Base-by-base conservation (phyloP, 2,797 vertebrate species). In the Sphenopsis melanotis region DNA sequence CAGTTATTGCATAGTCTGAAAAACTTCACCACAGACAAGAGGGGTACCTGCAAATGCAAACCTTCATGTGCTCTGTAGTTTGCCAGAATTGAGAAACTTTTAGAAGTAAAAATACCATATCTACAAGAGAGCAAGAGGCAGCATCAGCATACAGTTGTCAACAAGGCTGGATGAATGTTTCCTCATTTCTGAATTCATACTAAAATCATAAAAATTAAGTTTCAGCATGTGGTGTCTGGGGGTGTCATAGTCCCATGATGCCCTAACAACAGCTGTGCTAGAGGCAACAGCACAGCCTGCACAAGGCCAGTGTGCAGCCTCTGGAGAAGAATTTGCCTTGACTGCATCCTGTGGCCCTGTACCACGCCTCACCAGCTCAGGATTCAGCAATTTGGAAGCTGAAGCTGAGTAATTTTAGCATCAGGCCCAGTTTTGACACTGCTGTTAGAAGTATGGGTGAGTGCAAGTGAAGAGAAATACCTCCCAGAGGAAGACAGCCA, bases 151-250 rank as follows among this genome's bases (percentile, higher is more conserved):
- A 55, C 4, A 50, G 41, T 7, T 71, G 41, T 66, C 50, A 87
- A 20, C n/a, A 89, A 60, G 42, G 42, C 66, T 42, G 83, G 30
- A 72, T 32, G 9, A 83, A 20, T 12, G 16, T 37, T 94, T 94
- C 94, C 77, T 88, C 85, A 83, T 88, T 94, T 94, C 70, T 90
- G 44, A 88, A 69, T 66, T 93, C 9, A 26, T 70, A 69, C n/a
- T 66, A 52, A 91, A 82, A 37, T 75, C 89, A 80, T 50, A 86
- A 77, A 92, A 97, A 75, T 74, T 82, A 91, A 60, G 30, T 82
- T 79, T 66, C 42, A 80, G 41, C 36, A 3, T 74, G 74, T 87
- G 91, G 91, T 94, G 52, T 74, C 52, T 74, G 63, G 11, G 41
- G 37, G 44, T 44, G 77, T 83, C 59, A 82, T 32, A 46, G 32